A percentile compares a stretch with the other conserved stretches of the same genome.
Conservation (phyloP, 2,888 invertebrate species). For the Galeopsomyia nigrocyanea region DNA sequence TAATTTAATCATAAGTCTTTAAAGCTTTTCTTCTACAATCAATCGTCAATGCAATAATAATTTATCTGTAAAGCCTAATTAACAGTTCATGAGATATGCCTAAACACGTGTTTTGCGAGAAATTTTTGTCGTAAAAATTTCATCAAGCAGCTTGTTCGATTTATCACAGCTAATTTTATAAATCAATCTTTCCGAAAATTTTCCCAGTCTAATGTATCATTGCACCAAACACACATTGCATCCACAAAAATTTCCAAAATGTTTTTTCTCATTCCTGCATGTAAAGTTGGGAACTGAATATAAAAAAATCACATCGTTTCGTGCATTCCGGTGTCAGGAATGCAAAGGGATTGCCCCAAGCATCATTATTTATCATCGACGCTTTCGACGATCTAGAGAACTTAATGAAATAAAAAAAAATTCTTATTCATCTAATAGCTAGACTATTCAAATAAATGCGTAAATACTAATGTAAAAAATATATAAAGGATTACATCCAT, state of each 20-base stretch:
- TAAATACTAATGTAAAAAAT: constrained; percentile 11
- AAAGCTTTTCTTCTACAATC: constrained; percentile 6
- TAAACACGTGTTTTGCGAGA: constrained; percentile 2
- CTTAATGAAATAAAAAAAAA: constrained; percentile 12
- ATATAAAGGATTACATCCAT: background rate
- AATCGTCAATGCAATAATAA: background rate
- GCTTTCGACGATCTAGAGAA: constrained; percentile 3
- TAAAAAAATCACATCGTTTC: background rate
- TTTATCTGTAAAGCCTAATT: constrained; percentile 23
- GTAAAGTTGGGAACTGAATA: too few relatives aligned
- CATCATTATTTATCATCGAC: constrained; percentile 46
- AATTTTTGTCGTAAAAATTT: background rate
- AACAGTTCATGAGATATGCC: constrained; percentile 1
- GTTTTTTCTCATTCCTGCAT: background rate
- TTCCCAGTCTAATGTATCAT: constrained; percentile 27
- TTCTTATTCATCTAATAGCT: constrained; percentile 19
- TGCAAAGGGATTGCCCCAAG: constrained; percentile 51
- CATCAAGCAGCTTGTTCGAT: background rate
- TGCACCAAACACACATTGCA: constrained; percentile 40
- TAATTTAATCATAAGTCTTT: background rate
- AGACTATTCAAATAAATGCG: constrained; percentile 27
- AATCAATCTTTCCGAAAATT: constrained; percentile 35
- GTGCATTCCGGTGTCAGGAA: constrained; percentile 2
- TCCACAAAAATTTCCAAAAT: constrained; percentile 18
- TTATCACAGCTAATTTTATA: constrained; percentile 53